phyloP scores from a whole-genome alignment of 2,797 vertebrate species.

The Onychomys leucogaster region DNA sequence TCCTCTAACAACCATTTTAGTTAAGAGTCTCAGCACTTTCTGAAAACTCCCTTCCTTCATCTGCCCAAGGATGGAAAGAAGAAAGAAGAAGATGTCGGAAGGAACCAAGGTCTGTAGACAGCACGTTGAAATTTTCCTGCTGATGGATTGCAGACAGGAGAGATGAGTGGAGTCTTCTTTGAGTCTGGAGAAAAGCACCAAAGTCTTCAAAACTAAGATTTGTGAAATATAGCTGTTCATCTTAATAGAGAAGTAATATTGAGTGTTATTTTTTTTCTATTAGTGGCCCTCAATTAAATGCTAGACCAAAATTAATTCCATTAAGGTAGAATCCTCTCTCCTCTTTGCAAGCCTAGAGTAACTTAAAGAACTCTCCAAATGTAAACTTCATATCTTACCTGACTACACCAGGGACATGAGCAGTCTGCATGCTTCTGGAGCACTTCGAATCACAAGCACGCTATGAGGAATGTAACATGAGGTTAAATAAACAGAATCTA shows the following conservation, averaged over 20 bases:
- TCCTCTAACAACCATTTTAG: not conserved
- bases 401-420: not conserved
- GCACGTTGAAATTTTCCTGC: not conserved
- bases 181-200: not conserved
- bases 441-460: not conserved
- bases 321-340: not conserved
- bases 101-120: not conserved
- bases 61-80: slow-evolving; percentile 13
- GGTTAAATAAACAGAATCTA: not conserved
- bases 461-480: not conserved
- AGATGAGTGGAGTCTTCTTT: not conserved
- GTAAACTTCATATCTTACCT: not conserved
- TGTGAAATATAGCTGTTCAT: not conserved
- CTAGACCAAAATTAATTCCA: not conserved
- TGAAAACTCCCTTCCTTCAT: not conserved
- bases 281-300: not conserved
- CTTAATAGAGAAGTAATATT: not conserved
- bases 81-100: not conserved
- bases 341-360: not conserved
- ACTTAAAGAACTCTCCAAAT: not conserved
- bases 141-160: not conserved
- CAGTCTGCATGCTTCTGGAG: not conserved
- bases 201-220: not conserved
- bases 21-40: not conserved
- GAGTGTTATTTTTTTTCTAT: not conserved